Evolutionary conservation across 2,888 invertebrate species (phyloP).

Genomic region (Nymphalis urticae): DNA sequence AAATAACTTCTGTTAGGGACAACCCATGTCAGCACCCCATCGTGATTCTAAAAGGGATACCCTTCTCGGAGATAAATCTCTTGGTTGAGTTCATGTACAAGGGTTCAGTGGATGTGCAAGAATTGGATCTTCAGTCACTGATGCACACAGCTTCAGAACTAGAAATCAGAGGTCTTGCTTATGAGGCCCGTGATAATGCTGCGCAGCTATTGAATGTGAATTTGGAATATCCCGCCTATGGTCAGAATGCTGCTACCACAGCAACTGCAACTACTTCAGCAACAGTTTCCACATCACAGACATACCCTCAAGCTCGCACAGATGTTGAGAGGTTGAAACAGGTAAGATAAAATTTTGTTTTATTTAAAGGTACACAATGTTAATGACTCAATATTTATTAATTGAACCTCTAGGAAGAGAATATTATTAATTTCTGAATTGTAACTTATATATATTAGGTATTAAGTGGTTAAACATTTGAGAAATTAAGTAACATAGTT

Average conservation of each 20-base stretch:
- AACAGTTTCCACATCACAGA: conserved; percentile 48
- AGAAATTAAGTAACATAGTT: neutral
- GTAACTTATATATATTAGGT: neutral
- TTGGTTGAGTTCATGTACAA: conserved; percentile 87
- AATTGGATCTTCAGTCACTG: conserved; percentile 83
- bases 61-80: conserved; percentile 84
- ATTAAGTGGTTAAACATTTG: neutral
- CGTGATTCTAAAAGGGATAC: conserved; percentile 85
- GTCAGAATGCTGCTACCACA: conserved; percentile 53
- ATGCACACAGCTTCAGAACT: conserved; percentile 86
- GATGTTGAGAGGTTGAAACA: conserved; percentile 77
- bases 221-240: conserved; percentile 74
- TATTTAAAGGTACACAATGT: neutral
- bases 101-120: conserved; percentile 85
- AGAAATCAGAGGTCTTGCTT: conserved; percentile 84
- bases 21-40: conserved; percentile 88
- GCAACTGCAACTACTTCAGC: conserved; percentile 44
- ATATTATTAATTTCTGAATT: neutral
- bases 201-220: conserved; percentile 80
- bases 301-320: conserved; percentile 64
- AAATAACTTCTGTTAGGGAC: conserved; percentile 65
- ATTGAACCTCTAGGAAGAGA: too few relatives aligned
- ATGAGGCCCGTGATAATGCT: conserved; percentile 81
- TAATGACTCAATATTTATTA: too few relatives aligned
- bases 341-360: conserved; percentile 52